Conservation (phyloP, 1,140 invertebrate species). For the Saccostrea echinata region DNA sequence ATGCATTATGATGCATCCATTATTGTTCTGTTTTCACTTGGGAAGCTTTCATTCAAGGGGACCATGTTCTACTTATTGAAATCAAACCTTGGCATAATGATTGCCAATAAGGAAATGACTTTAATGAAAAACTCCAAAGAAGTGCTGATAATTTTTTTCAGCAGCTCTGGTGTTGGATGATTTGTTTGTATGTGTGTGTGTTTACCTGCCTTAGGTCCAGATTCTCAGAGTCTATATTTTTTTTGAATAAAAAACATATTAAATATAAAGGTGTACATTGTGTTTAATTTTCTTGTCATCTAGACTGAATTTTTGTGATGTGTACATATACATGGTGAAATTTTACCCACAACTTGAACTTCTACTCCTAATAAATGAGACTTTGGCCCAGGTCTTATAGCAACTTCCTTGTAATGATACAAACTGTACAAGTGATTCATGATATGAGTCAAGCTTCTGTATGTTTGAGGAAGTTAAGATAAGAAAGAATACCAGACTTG, state of each 20-base stretch:
- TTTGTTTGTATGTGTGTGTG: background rate
- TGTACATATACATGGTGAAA: no score
- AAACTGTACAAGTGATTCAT: no score
- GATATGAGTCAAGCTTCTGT: no score
- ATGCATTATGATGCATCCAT: background rate
- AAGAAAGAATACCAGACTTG: no score
- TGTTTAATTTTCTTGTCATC: background rate
- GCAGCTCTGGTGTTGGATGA: background rate
- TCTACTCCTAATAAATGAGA: no score
- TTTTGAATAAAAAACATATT: constrained; percentile 27
- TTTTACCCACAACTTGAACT: no score
- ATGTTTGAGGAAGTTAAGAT: no score
- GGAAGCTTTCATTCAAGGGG: background rate
- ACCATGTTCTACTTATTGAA: background rate
- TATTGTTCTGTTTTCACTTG: background rate
- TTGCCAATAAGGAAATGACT: background rate
- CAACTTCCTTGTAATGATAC: no score
- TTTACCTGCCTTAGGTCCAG: background rate
- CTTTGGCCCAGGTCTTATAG: no score
- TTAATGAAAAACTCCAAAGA: constrained; percentile 1
- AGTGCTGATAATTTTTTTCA: background rate
- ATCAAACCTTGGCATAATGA: constrained; percentile 17
- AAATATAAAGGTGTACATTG: background rate
- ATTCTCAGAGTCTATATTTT: constrained; percentile 30
- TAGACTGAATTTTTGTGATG: no score